phyloP scores from a whole-genome alignment of 2,113 vertebrate genomes.

The Hydrochoerus hydrochaeris region DNA sequence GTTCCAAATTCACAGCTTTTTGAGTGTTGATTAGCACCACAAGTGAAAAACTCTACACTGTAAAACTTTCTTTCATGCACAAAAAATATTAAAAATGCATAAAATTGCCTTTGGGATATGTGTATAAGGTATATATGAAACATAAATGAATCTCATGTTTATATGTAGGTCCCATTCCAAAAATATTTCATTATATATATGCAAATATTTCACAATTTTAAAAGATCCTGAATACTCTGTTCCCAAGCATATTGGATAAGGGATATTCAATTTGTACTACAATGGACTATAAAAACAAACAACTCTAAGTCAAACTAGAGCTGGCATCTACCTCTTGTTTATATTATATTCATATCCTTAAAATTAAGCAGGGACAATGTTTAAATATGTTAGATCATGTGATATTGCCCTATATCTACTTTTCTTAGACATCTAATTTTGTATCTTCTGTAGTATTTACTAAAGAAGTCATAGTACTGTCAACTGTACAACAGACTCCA shows the following conservation, averaged over 20 bases:
- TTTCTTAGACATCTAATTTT: neutral
- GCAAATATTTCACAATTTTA: neutral
- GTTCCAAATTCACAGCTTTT: neutral
- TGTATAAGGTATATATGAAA: neutral
- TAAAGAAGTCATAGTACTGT: neutral
- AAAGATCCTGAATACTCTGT: neutral
- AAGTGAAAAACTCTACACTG: neutral
- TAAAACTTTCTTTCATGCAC: neutral
- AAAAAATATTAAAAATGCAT: neutral
- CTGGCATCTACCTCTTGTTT: neutral
- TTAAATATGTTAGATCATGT: too few relatives aligned
- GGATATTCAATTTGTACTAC: neutral
- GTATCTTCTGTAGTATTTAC: neutral
- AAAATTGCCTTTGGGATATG: neutral
- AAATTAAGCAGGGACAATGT: neutral
- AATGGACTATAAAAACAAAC: neutral
- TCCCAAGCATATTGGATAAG: neutral
- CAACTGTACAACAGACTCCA: neutral
- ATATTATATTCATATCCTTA: neutral
- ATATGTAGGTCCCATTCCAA: neutral
- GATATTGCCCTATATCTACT: too few relatives aligned
- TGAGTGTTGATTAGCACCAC: neutral
- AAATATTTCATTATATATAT: neutral
- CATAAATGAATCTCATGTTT: neutral
- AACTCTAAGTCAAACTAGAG: conserved; percentile 8